Evolutionary conservation across 2,113 vertebrate genomes (phyloP).

Genomic region (Festucalex cinctus): DNA sequence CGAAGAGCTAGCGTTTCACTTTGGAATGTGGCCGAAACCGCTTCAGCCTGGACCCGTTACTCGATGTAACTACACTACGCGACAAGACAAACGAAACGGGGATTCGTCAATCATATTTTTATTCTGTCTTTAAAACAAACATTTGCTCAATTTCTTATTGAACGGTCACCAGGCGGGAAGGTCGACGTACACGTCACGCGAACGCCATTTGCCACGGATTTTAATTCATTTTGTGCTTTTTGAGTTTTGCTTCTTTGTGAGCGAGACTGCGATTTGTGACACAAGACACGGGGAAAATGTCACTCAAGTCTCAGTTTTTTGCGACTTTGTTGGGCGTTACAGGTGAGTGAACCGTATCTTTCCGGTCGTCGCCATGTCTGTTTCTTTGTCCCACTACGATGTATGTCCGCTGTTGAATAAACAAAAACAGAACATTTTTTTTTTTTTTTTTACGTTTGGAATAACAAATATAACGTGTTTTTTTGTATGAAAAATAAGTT

Average conservation of each 20-base stretch:
- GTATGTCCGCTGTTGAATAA: neutral
- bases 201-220: neutral
- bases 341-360: constrained; percentile 39
- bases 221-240: neutral
- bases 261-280: neutral
- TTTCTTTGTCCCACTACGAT: constrained; percentile 5
- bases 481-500: too few relatives aligned
- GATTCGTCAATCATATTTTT: neutral
- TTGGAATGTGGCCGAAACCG: constrained; percentile 1
- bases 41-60: neutral
- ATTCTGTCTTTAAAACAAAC: neutral
- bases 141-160: neutral
- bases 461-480: neutral
- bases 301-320: neutral
- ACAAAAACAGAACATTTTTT: neutral
- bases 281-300: neutral
- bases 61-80: neutral
- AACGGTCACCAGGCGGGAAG: neutral
- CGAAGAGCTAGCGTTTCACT: neutral
- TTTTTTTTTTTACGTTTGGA: neutral
- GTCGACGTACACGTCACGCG: neutral
- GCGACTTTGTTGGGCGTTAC: constrained; percentile 28
- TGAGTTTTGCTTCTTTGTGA: neutral
- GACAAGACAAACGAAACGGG: neutral
- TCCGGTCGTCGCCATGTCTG: neutral